Evolutionary conservation across 2,113 vertebrate genomes (phyloP).

Genomic region (Galemys pyrenaicus): DNA sequence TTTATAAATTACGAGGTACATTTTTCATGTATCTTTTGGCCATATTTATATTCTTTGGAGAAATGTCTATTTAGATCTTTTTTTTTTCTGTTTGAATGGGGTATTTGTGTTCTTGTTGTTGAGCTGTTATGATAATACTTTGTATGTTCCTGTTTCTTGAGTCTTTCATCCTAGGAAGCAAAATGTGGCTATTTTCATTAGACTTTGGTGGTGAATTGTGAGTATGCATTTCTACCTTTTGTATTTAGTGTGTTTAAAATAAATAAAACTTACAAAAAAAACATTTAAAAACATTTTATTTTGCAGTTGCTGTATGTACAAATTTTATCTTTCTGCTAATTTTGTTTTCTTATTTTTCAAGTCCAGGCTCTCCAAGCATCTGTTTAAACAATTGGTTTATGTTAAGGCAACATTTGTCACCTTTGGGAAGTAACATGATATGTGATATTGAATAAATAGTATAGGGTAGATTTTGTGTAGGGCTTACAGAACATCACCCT

Average conservation of each 20-base stretch:
- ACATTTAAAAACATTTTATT: neutral
- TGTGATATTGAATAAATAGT: neutral
- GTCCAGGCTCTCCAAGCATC: rapidly evolving
- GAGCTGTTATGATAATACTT: neutral
- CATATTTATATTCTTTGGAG: too few relatives aligned
- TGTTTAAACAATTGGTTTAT: neutral
- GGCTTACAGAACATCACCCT: neutral
- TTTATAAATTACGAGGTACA: too few relatives aligned
- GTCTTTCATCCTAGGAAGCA: neutral
- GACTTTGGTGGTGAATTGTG: neutral
- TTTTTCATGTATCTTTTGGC: too few relatives aligned
- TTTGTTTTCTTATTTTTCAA: slow-evolving; percentile 21
- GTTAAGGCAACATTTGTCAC: neutral
- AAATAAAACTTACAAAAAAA: neutral
- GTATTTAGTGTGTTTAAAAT: neutral
- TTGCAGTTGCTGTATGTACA: neutral
- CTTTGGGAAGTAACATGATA: neutral
- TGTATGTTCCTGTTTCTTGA: neutral
- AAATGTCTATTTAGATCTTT: too few relatives aligned
- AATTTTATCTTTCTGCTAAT: neutral
- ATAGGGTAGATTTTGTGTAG: rapidly evolving
- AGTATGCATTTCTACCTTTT: neutral
- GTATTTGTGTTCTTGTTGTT: too few relatives aligned
- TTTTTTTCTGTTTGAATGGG: too few relatives aligned
- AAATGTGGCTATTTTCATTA: slow-evolving; percentile 47